Evolutionary conservation across 1,140 invertebrate genomes (phyloP).

Genomic region (Panulirus ornatus): DNA sequence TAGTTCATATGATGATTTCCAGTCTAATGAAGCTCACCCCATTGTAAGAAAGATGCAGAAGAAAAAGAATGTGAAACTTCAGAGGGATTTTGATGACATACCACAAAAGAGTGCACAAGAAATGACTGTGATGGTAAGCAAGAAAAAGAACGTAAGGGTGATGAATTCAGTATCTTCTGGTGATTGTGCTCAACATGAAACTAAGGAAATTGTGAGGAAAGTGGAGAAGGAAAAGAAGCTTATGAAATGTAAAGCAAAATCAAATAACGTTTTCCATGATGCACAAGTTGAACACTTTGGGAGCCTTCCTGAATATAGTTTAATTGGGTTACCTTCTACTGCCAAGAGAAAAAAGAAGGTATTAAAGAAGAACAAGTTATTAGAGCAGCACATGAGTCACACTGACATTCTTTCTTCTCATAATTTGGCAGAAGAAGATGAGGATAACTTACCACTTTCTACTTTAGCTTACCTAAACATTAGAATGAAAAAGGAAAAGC

Average conservation of each 20-base stretch:
- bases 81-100: not conserved
- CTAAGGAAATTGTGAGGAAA: not conserved
- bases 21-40: not conserved
- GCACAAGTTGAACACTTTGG: not conserved
- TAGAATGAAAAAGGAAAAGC: not conserved
- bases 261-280: not conserved
- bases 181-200: not conserved
- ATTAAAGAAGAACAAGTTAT: not conserved
- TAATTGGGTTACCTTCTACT: not conserved
- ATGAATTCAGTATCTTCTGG: not conserved
- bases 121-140: not conserved
- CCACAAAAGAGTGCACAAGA: not conserved
- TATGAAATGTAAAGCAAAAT: not conserved
- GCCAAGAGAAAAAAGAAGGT: constrained; percentile 1
- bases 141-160: not conserved
- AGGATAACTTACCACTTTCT: constrained; percentile 40
- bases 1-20: not conserved
- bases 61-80: not conserved
- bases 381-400: not conserved
- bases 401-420: not conserved
- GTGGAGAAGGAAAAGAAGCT: not conserved
- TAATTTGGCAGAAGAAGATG: constrained; percentile 21
- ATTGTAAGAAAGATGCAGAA: not conserved
- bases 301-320: not conserved
- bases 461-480: constrained; percentile 7